A percentile compares a stretch with the other conserved stretches of the same genome.
These are phyloP conservation scores for Neria commutata DNA, from an alignment of 2,888 invertebrate genomes.

Conservation along the genomic window DNA sequence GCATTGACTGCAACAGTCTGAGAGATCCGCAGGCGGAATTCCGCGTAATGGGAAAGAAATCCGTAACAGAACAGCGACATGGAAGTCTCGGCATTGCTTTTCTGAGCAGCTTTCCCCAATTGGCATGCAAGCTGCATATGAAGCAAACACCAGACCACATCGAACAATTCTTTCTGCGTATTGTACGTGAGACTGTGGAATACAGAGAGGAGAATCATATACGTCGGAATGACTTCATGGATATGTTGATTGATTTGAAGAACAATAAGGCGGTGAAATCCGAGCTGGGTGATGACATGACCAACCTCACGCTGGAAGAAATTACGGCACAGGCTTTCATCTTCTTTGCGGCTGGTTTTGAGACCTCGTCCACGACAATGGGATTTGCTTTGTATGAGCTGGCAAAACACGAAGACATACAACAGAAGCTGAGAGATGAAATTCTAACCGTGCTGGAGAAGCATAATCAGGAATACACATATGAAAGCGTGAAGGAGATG, in stretches of 20 bases:
- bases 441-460: conserved; percentile 46
- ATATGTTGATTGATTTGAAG: conserved; percentile 64
- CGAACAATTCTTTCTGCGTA: conserved; percentile 61
- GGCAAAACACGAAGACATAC: conserved; percentile 41
- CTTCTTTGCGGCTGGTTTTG: conserved; percentile 65
- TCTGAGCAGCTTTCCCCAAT: conserved; percentile 35
- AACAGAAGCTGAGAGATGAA: conserved; percentile 58
- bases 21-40: conserved; percentile 58
- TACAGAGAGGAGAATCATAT: conserved; percentile 52
- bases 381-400: conserved; percentile 61
- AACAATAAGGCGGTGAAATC: conserved; percentile 50
- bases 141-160: conserved; percentile 39
- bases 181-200: conserved; percentile 42
- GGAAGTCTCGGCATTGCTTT: conserved; percentile 17
- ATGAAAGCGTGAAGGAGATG: conserved; percentile 56
- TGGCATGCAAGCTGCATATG: conserved; percentile 40
- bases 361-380: conserved; percentile 69
- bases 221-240: conserved; percentile 66
- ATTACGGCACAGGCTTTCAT: conserved; percentile 53
- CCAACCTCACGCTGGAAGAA: conserved; percentile 47
- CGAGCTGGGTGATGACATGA: conserved; percentile 39
- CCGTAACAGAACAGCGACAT: conserved; percentile 36
- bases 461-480: conserved; percentile 56
- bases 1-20: conserved; percentile 62
- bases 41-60: conserved; percentile 43